Base-by-base conservation (phyloP, 2,888 invertebrate genomes). In the Troilus luridus region DNA sequence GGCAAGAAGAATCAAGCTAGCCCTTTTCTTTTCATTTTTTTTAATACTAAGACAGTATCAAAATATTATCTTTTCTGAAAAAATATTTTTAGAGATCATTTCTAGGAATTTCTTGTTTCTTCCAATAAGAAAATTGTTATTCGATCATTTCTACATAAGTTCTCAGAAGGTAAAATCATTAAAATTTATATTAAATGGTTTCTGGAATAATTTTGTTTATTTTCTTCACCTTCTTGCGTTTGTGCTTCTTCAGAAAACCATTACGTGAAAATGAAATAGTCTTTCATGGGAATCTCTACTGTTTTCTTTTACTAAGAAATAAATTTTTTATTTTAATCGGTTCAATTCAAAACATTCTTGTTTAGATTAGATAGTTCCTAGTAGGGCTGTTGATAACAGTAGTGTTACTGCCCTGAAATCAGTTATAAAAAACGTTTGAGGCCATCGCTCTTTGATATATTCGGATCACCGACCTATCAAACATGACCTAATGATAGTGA, bases 391-490 rank as follows among this genome's bases (percentile, higher is more conserved):
- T 24, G 72, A 77, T 77, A 77, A 8, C 1, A 27, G 24, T 8
- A 77, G 72, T 41, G 72, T 77, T 56, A 85, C 56, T 56, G 85
- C n/a, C 56, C 85, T 85, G 56, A 58, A 56, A 85, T n/a, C 85
- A 58, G 56, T 19, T 10, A 9, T 11, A 85, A 85, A 85, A 85
- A 21, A 27, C 6, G 12, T 85, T 58, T 11, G 56, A 85, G 85
- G 85, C 11, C 85, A 81, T 81, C 54, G 81, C 81, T 56, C n/a
- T 19, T n/a, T 85, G 54, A 58, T 85, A 85, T 54, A n/a, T 85
- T n/a, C n/a, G 56, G 85, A 54, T 81, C 54, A 85, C 56, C 41
- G 85, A 58, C 85, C 85, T 85, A 54, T 85, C 85, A 85, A 85
- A 85, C 85, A 56, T 85, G 85, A 58, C 56, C 85, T 11, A 54